Base-by-base conservation (phyloP, 1,140 invertebrate species). In the Scaptomyza montana region DNA sequence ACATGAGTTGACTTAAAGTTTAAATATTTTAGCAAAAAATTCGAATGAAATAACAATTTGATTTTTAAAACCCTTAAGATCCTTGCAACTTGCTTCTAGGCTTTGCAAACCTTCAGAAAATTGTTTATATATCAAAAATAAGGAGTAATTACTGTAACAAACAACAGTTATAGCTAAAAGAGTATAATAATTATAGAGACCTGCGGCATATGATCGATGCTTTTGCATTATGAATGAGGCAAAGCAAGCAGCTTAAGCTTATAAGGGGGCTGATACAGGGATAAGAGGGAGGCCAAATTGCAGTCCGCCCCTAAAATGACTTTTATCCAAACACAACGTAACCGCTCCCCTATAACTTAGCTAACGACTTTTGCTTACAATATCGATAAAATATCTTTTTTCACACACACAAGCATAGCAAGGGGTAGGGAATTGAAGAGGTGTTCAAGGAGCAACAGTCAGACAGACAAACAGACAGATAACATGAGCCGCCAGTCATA, bases 361-460 rank as follows among this genome's bases (percentile, higher is more conserved):
- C 80, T 69, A 84, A 79, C 64, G 77, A 71, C 64, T 68, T 74
- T 73, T 85, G 81, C 71, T 74, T 86, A 85, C 80, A 74, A 59
- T 85, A 74, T 77, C 80, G 77, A 77, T 85, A 77, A 69, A 67
- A 64, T 79, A 78, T 69, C 57, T 69, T 62, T 62, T 66, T 64
- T 57, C 73, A 36, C 43, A 64, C 33, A 78, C 7, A 60, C 63
- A 64, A 77, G 59, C 28, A 16, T 9, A 51, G 39, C 16, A 10
- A 50, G 54, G 3, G 25, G 13, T 13, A 9, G 21, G 7, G 10
- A 16, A 28, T 9, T 25, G 21, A 25, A 25, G 21, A 4, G 21
- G 21, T 4, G 21, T 3, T 25, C 0, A 46, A 16, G 13, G 2
- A 19, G 47, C 2, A 21, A 7, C 3, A n/a, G 9, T n/a, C 16